A percentile compares a stretch with the other conserved stretches of the same genome.
Conservation (phyloP, 1,140 invertebrate genomes). For the Anastrepha ludens region DNA sequence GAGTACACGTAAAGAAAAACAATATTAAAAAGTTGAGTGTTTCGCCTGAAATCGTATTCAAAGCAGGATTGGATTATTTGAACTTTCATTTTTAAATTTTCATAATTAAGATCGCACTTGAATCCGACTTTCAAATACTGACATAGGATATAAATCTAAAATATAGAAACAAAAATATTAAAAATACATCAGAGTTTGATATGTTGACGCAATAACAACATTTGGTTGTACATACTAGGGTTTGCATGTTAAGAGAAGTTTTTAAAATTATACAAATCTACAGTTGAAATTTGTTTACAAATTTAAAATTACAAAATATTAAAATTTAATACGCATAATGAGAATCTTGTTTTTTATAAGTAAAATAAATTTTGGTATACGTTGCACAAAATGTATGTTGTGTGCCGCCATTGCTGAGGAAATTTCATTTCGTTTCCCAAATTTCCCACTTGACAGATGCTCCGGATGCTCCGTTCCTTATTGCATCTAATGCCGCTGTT, state of each 20-base stretch:
- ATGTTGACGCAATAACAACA: constrained; percentile 7
- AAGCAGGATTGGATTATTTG: background rate
- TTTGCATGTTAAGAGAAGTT: background rate
- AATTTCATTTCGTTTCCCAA: background rate
- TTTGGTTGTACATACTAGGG: background rate
- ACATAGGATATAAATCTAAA: background rate
- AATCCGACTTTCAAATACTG: background rate
- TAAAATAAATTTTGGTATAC: constrained; percentile 33
- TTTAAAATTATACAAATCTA: constrained; percentile 21
- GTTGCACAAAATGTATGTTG: constrained; percentile 14
- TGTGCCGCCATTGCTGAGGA: constrained; percentile 23
- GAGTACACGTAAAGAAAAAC: background rate
- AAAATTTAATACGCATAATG: constrained; percentile 39
- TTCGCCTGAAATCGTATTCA: background rate
- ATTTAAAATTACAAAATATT: constrained; percentile 13
- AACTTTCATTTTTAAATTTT: constrained; percentile 15
- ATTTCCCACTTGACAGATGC: background rate
- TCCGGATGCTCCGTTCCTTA: background rate
- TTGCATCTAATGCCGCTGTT: background rate
- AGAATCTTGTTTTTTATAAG: constrained; percentile 14
- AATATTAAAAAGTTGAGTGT: background rate
- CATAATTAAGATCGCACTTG: background rate
- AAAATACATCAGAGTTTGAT: background rate
- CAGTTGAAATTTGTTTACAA: constrained; percentile 28
- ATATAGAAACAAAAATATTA: background rate